Evolutionary conservation across 2,888 invertebrate species (phyloP), one percentile per base, ranked within the genome.

Genomic region (Agrypnus murinus): DNA sequence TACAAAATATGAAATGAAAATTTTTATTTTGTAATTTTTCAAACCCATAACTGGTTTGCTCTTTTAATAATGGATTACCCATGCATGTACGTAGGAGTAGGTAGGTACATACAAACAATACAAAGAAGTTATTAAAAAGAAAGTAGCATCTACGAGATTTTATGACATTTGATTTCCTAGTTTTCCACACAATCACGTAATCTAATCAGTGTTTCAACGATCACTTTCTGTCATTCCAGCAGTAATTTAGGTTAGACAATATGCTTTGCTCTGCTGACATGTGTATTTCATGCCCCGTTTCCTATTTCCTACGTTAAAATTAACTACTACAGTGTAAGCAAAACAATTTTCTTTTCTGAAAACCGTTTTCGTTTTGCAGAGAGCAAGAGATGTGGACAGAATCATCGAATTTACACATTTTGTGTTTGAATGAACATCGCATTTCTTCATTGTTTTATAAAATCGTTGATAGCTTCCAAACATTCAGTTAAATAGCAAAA

Each of bases 201-300:
- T 14, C 43, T 43, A 43, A 43, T 43, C 43, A 43, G 43, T 15
- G 15, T 43, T 43, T 43, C 43, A 43, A 15, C 43, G 14, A 43
- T 43, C 43, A 43, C 43, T 43, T 43, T 43, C 43, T 14, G 43
- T 43, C 43, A 43, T 15, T 15, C 43, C 15, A 43, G 43, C 43
- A 15, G 14, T 43, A 43, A 43, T 43, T 14, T 43, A 43, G 43
- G 43, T 43, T 43, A 43, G 38, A 40, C n/a, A 1, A 15, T 43
- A 43, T 43, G 43, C 43, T 5, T 5, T 25, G 14, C 6, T 12
- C 1, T 43, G 43, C 43, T 43, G 43, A 43, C 43, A 43, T 43
- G 5, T 25, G 25, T 43, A 14, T 12, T 15, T 15, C 43, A 43
- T 14, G 43, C 43, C 43, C 43, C 15, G 43, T 43, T 43, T 43